Conservation (phyloP, 2,797 vertebrate genomes). For the Ptychobarbus kaznakovi region DNA sequence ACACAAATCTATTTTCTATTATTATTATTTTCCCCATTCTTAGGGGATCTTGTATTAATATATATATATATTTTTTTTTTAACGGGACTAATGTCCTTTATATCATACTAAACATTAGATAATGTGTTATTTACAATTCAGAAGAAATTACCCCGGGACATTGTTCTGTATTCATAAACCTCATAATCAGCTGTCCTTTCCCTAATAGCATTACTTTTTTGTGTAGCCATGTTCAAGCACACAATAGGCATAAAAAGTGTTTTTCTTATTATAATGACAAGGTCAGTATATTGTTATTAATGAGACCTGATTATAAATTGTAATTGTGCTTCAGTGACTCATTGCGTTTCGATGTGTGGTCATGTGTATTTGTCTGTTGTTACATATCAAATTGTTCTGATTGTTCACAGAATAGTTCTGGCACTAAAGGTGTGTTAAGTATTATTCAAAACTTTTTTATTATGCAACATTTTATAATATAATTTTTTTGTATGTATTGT, state of each 20-base stretch:
- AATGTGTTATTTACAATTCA: conserved; percentile 39
- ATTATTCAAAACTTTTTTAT: background rate
- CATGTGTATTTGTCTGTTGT: background rate
- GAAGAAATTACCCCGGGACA: conserved; percentile 10
- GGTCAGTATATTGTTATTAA: background rate
- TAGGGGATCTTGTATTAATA: background rate
- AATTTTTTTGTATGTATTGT: background rate
- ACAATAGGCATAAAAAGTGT: background rate
- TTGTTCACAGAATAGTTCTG: background rate
- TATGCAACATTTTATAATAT: background rate
- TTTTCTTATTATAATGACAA: conserved; percentile 20
- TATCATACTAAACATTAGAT: background rate
- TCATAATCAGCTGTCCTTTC: conserved; percentile 5
- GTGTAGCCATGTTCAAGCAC: conserved; percentile 32
- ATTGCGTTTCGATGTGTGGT: background rate
- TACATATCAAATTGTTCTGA: background rate
- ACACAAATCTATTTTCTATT: background rate
- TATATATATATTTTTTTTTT: background rate
- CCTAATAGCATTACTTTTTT: background rate
- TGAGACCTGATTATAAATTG: background rate
- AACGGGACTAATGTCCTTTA: background rate
- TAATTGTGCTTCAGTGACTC: background rate
- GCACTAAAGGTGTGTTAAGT: background rate
- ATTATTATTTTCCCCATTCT: background rate
- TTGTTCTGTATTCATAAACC: background rate